phyloP scores from a whole-genome alignment of 2,888 invertebrate genomes.

The Dasysyrphus tricinctus region DNA sequence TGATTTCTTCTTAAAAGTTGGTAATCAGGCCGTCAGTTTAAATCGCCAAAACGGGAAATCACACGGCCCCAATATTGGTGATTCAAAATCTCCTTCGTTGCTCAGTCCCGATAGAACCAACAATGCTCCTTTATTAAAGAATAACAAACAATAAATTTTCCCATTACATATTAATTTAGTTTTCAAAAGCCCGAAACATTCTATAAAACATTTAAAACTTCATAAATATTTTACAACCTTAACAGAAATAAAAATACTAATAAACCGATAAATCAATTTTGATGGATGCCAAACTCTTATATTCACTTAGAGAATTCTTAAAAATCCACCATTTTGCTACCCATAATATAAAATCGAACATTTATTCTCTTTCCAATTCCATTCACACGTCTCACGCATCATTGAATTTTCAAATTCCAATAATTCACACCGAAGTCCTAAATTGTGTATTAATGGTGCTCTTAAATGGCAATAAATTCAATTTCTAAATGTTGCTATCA shows the following conservation, averaged over 20 bases:
- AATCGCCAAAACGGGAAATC: too few relatives aligned
- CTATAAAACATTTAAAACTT: not conserved
- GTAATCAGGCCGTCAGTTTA: too few relatives aligned
- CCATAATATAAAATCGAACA: slow-evolving; percentile 8
- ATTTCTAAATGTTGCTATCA: slow-evolving; percentile 6
- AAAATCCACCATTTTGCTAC: not conserved
- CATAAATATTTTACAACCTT: not conserved
- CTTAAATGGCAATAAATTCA: slow-evolving; percentile 44
- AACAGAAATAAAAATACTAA: too few relatives aligned
- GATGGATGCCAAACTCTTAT: not conserved
- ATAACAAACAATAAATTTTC: not conserved
- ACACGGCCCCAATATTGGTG: too few relatives aligned
- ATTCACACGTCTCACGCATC: slow-evolving; percentile 42
- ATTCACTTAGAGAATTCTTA: not conserved
- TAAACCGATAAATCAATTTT: slow-evolving; percentile 1
- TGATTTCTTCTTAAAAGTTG: too few relatives aligned
- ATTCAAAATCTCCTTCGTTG: too few relatives aligned
- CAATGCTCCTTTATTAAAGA: too few relatives aligned
- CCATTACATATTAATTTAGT: not conserved
- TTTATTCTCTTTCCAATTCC: slow-evolving; percentile 23
- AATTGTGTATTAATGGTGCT: slow-evolving; percentile 50
- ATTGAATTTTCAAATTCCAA: slow-evolving; percentile 49
- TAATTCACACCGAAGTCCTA: slow-evolving; percentile 43
- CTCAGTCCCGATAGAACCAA: too few relatives aligned
- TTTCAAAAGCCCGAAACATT: not conserved